Evolutionary conservation across 2,797 vertebrate genomes (phyloP), one percentile per base, ranked within the genome.

Genomic region (Sebastes oblongus): DNA sequence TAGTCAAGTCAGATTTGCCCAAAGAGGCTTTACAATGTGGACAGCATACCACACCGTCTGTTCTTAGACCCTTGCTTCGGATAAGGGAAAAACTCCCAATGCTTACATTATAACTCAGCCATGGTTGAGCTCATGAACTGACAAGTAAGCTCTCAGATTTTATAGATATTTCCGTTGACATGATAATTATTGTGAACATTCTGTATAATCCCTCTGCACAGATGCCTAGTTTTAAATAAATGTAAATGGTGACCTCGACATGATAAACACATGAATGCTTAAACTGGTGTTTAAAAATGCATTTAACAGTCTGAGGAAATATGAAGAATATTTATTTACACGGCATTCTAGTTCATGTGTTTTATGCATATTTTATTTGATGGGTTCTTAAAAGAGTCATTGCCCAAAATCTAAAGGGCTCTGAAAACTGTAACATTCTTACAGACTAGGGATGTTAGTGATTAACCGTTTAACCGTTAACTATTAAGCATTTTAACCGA

Each of bases 361-460:
- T 80, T 42, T 4, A 52, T 86, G 30, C 65, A 83, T 90, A 81
- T 78, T 86, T 82, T 29, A 83, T 75, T 10, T 29, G 67, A 65
- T 34, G 52, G 58, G 46, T 82, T 86, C 36, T 61, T 83, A 32
- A 75, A 87, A 83, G 58, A 86, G 75, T 84, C n/a, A 87, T 66
- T 42, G 13, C 8, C 1, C 25, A 39, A 18, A 62, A 67, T 67
- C 29, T 54, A 83, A 76, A 25, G 18, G 14, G 75, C 52, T 52
- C 25, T 66, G 62, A 75, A 66, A 56, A 68, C 27, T 42, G 32
- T 61, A 46, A 68, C 4, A 18, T 29, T 27, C 50, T 52, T n/a
- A 20, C 50, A 39, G 36, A 39, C 36, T 39, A 39, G 13, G 36
- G 36, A 39, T 14, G 36, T 39, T 39, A 39, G 36, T 39, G 13